phyloP scores from a whole-genome alignment of 2,888 invertebrate species.

The Trachelus troglodyta region DNA sequence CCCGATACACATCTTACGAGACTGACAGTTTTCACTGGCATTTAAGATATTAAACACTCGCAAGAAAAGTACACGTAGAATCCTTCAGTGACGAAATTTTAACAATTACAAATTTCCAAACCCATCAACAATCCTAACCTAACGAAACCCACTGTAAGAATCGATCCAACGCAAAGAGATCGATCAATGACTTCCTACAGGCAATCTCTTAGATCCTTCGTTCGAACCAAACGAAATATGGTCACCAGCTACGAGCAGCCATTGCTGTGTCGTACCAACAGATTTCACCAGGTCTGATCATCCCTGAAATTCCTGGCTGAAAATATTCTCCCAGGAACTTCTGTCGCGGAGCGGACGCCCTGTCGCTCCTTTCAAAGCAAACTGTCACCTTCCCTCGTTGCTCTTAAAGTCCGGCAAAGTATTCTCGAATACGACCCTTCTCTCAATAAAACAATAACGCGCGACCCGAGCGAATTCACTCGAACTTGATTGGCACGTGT shows the following conservation, averaged over 20 bases:
- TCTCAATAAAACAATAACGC: neutral
- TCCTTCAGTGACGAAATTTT: neutral
- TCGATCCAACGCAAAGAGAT: neutral
- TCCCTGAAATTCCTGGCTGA: neutral
- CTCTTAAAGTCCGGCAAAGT: neutral
- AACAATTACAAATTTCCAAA: no score
- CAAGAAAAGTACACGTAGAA: neutral
- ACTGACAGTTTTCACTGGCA: neutral
- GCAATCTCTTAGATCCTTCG: neutral
- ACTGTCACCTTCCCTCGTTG: neutral
- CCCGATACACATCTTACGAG: neutral
- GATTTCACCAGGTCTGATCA: neutral
- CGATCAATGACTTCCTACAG: neutral
- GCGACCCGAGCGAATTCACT: neutral
- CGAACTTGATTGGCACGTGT: neutral
- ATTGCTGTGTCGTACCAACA: neutral
- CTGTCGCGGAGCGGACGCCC: neutral
- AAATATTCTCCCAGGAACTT: neutral
- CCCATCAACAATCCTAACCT: neutral
- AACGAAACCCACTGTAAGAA: neutral
- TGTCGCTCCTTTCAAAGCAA: neutral
- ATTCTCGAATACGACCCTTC: neutral
- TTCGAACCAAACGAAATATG: neutral
- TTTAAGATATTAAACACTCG: neutral
- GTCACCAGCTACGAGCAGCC: neutral